phyloP scores from a whole-genome alignment of 2,797 vertebrate species.

The Amniataba percoides region DNA sequence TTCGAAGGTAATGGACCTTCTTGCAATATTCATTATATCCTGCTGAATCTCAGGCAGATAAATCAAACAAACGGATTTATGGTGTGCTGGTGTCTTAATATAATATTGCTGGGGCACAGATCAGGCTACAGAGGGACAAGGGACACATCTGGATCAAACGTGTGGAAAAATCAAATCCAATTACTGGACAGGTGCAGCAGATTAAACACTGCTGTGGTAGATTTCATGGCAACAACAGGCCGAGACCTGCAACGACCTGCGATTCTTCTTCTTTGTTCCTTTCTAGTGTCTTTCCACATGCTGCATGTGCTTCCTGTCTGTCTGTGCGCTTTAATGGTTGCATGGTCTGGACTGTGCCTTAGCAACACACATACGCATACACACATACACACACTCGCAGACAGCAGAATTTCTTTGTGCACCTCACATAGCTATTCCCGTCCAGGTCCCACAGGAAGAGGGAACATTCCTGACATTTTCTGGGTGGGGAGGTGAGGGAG shows the following conservation, averaged over 20 bases:
- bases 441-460: slow-evolving; percentile 86
- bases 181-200: slow-evolving; percentile 67
- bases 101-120: slow-evolving; percentile 40
- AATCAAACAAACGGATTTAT: slow-evolving; percentile 63
- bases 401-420: slow-evolving; percentile 36
- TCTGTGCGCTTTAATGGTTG: slow-evolving; percentile 61
- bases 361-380: slow-evolving; percentile 11
- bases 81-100: slow-evolving; percentile 58
- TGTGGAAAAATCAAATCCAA: slow-evolving; percentile 60
- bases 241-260: slow-evolving; percentile 31
- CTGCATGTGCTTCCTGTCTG: slow-evolving; percentile 72
- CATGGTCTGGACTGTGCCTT: slow-evolving; percentile 46
- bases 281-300: slow-evolving; percentile 61
- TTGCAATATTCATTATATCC: slow-evolving; percentile 78
- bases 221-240: slow-evolving; percentile 45
- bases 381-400: slow-evolving; percentile 20
- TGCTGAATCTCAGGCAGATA: slow-evolving; percentile 65
- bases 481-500: slow-evolving; percentile 67
- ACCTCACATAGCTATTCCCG: slow-evolving; percentile 72
- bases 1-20: slow-evolving; percentile 70
- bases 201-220: slow-evolving; percentile 65
- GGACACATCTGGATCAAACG: slow-evolving; percentile 66
- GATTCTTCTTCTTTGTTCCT: slow-evolving; percentile 54
- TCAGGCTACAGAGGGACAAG: slow-evolving; percentile 29
- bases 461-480: slow-evolving; percentile 87